Conservation (phyloP, 2,797 vertebrate species). For the Parambassis ranga region DNA sequence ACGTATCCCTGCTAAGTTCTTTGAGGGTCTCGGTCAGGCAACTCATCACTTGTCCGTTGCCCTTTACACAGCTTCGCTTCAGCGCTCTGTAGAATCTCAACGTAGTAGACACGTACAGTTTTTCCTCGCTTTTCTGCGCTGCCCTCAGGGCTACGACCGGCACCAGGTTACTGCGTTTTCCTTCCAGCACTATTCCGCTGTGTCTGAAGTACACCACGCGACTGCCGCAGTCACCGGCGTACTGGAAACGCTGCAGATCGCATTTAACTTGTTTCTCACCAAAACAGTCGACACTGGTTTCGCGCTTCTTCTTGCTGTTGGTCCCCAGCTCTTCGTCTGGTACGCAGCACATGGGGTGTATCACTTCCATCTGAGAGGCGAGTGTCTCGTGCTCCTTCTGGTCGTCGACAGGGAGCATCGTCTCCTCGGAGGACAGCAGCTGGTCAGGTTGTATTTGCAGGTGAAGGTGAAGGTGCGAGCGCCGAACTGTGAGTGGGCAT, state of each 20-base stretch:
- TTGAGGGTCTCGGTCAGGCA: neutral
- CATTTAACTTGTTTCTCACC: neutral
- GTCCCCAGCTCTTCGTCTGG: neutral
- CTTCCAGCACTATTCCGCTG: neutral
- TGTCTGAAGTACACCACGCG: neutral
- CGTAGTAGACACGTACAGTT: neutral
- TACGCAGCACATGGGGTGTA: neutral
- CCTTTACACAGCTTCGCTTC: neutral
- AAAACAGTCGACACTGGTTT: neutral
- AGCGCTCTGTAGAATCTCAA: neutral
- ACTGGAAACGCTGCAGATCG: neutral
- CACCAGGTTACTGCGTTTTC: neutral
- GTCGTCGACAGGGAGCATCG: neutral
- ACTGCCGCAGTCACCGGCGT: rapidly evolving
- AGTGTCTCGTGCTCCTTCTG: no score
- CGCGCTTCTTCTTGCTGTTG: neutral
- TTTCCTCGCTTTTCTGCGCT: neutral
- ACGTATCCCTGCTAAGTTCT: neutral
- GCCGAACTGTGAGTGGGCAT: neutral
- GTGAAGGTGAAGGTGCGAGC: neutral
- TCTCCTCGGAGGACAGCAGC: neutral
- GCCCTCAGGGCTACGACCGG: neutral
- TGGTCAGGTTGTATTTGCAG: neutral
- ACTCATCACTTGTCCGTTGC: neutral
- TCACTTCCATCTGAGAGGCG: neutral